Percentiles rank a stretch among this genome's conserved stretches.
phyloP scores from a whole-genome alignment of 2,888 invertebrate species.

The Tiliacea aurago region DNA sequence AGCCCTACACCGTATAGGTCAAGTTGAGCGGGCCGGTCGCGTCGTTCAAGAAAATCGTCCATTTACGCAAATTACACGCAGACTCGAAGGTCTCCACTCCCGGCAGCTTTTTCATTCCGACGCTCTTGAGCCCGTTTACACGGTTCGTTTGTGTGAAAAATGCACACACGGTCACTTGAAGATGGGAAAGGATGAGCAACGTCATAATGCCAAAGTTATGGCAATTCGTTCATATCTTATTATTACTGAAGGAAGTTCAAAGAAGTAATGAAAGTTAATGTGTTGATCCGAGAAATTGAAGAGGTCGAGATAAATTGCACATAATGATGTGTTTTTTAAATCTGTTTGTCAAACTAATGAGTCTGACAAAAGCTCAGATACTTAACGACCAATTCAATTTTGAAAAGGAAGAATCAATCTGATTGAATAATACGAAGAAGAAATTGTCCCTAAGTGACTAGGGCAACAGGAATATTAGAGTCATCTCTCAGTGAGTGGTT shows the following conservation, averaged over 20 bases:
- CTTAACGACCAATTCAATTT: constrained; percentile 39
- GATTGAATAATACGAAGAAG: constrained; percentile 51
- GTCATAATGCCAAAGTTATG: constrained; percentile 4
- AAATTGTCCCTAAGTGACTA: constrained; percentile 48
- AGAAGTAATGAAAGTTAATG: constrained; percentile 5
- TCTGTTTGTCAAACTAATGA: constrained; percentile 5
- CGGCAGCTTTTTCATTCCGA: constrained; percentile 50
- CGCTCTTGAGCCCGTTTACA: constrained; percentile 61
- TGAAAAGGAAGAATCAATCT: constrained; percentile 55
- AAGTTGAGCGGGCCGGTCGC: constrained; percentile 78
- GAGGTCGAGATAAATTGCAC: constrained; percentile 26
- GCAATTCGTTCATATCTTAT: constrained; percentile 25
- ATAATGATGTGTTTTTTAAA: no score
- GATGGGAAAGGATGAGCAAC: constrained; percentile 17
- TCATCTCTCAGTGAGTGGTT: constrained; percentile 40
- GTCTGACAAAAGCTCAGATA: constrained; percentile 20
- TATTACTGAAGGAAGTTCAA: constrained; percentile 16
- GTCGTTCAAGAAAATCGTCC: constrained; percentile 70
- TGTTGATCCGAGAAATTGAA: constrained; percentile 14
- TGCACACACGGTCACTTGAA: constrained; percentile 23
- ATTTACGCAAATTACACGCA: constrained; percentile 74
- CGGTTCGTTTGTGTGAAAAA: constrained; percentile 54
- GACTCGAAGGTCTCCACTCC: constrained; percentile 60
- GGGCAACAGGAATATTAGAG: constrained; percentile 44
- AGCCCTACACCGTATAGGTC: constrained; percentile 78